These are phyloP conservation scores for Scyliorhinus canicula DNA, from an alignment of 2,797 vertebrate species.

Conservation along the genomic window DNA sequence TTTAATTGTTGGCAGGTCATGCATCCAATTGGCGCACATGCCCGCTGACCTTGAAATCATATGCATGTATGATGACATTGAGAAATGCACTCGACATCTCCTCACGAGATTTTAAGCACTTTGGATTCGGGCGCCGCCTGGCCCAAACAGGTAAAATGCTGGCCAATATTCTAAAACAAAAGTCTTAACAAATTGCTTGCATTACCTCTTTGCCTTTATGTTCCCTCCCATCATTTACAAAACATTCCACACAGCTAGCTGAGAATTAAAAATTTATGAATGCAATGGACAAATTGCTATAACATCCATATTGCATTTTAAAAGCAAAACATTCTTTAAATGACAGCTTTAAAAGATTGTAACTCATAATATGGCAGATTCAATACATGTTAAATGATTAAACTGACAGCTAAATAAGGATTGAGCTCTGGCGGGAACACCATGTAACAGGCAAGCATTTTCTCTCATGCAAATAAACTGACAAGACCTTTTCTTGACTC, in stretches of 20 bases:
- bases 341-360: not conserved
- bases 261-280: not conserved
- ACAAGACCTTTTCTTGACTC: not conserved
- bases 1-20: too few species aligned
- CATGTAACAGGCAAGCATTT: not conserved
- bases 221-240: not conserved
- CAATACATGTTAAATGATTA: not conserved
- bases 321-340: not conserved
- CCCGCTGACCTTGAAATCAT: too few species aligned
- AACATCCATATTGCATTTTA: not conserved
- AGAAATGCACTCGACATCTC: too few species aligned
- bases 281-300: not conserved
- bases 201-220: not conserved
- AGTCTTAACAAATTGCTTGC: not conserved
- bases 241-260: not conserved
- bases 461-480: not conserved
- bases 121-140: too few species aligned
- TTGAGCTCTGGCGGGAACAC: not conserved
- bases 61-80: too few species aligned
- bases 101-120: too few species aligned
- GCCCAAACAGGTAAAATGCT: too few species aligned
- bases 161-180: not conserved
- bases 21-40: too few species aligned
- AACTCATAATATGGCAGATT: not conserved
- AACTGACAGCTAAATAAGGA: not conserved